These are phyloP conservation scores for Micronisus gabar DNA, from an alignment of 2,113 vertebrate genomes.

Conservation along the genomic window DNA sequence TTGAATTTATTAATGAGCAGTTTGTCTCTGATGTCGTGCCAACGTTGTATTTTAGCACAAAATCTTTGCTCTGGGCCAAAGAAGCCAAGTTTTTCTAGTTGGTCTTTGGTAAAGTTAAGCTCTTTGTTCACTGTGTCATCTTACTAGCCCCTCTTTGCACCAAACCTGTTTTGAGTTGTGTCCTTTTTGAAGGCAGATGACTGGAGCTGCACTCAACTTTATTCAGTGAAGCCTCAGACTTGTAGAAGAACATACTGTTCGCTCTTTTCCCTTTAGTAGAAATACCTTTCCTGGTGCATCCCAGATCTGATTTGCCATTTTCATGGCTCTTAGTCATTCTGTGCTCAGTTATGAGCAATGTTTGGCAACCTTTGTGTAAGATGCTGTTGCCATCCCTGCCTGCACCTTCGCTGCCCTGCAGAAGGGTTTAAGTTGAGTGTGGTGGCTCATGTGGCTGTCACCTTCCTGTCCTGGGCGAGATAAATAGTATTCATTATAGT, in stretches of 20 bases:
- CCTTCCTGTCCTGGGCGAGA: neutral
- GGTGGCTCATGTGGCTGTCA: neutral
- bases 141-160: neutral
- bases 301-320: neutral
- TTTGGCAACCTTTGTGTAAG: neutral
- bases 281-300: neutral
- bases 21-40: neutral
- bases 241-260: neutral
- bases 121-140: neutral
- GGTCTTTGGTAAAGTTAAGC: neutral
- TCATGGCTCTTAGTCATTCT: neutral
- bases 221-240: neutral
- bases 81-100: neutral
- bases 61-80: neutral
- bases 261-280: neutral
- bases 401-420: neutral
- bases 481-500: neutral
- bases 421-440: neutral
- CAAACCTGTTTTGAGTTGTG: neutral
- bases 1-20: neutral
- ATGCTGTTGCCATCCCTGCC: neutral
- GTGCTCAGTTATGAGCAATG: neutral
- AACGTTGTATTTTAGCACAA: neutral
- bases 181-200: neutral
- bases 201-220: neutral